Base-by-base conservation (phyloP, 2,113 vertebrate species). In the Ceuthmochares aereus region DNA sequence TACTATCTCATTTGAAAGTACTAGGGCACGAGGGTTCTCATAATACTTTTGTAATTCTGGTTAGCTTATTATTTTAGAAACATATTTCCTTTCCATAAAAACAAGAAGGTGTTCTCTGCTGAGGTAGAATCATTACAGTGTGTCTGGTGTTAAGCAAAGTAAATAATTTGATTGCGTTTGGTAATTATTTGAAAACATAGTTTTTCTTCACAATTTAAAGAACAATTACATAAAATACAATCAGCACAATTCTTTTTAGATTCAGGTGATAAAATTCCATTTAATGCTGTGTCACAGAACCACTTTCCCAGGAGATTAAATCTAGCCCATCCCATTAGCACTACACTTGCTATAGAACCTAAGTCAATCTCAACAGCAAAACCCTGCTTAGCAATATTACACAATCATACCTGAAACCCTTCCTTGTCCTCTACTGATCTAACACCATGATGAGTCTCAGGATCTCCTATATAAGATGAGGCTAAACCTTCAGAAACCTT, bases 401-500 rank as follows among this genome's bases (percentile, higher is more conserved):
- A 62, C 45, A 32, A 8, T 9, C 47, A 79, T 55, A 78, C 59
- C 81, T 79, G 84, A 68, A 96, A 34, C 9, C 7, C 10, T 55
- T 88, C 76, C 77, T 86, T 47, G 14, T 45, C 66, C 12, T 29
- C 34, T 59, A 26, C 43, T n/a, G 68, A 78, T 62, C 34, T 95
- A 84, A 77, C 60, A 75, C 34, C 56, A 84, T 4, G 27, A 32
- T 77, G 91, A 67, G 58, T n/a, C 40, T 67, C 52, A 52, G 30
- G 26, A 91, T 87, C 42, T 80, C 7, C 29, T 47, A 40, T 26
- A 27, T 47, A 67, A 84, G 47, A 47, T 3, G 8, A 89, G 37
- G 63, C 72, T 89, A 87, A 96, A 64, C 34, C 36, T 84, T 89
- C 70, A 81, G 56, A 90, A 87, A 67, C 32, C 42, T 62, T 80